A percentile compares a stretch with the other conserved stretches of the same genome.
Conservation (phyloP, 2,888 invertebrate species). For the Clostera curtula region DNA sequence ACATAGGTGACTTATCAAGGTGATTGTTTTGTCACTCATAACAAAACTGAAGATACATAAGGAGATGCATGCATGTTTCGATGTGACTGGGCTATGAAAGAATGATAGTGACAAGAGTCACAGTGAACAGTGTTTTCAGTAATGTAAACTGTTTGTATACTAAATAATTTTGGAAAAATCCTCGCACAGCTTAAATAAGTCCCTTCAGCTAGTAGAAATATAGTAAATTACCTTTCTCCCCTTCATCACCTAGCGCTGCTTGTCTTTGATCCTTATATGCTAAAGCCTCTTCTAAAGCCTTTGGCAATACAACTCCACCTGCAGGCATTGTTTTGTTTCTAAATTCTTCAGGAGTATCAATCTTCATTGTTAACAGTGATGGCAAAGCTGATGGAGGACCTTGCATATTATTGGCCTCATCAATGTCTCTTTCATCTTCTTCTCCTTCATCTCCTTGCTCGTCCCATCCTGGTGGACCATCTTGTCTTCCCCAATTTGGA, state of each 20-base stretch:
- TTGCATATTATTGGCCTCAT: slow-evolving; percentile 26
- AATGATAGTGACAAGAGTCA: too few species aligned
- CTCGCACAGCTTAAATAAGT: too few species aligned
- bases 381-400: slow-evolving; percentile 55
- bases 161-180: too few species aligned
- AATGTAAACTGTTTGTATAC: too few species aligned
- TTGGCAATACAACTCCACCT: slow-evolving; percentile 81
- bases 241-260: slow-evolving; percentile 82
- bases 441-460: slow-evolving; percentile 55
- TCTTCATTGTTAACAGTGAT: slow-evolving; percentile 77
- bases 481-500: slow-evolving; percentile 37
- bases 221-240: slow-evolving; percentile 32
- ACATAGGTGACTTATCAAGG: too few species aligned
- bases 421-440: slow-evolving; percentile 42
- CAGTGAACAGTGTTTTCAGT: too few species aligned
- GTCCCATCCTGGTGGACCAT: slow-evolving; percentile 58
- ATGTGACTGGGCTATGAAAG: too few species aligned
- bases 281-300: slow-evolving; percentile 91
- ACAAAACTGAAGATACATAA: too few species aligned
- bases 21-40: too few species aligned
- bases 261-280: slow-evolving; percentile 92
- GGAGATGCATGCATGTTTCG: too few species aligned
- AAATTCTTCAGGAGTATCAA: slow-evolving; percentile 79
- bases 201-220: too few species aligned
- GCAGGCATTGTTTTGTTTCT: slow-evolving; percentile 50